Evolutionary conservation across 2,113 vertebrate genomes (phyloP), one percentile per base, ranked within the genome.

Genomic region (Phasianus colchicus): DNA sequence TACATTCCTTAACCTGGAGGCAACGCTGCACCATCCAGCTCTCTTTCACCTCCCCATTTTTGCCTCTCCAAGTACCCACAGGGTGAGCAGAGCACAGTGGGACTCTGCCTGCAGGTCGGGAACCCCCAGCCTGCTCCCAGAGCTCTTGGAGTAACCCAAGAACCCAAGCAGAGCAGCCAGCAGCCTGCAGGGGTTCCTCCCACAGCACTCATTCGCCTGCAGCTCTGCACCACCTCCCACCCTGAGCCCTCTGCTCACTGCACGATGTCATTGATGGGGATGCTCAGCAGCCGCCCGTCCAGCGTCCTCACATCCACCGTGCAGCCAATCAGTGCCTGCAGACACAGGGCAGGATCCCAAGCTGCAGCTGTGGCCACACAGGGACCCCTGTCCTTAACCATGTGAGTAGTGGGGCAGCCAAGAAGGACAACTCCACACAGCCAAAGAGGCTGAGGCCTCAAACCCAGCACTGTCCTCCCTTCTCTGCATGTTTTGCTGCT

Each of bases 211-310:
- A 0, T 25, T 32, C 19, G 2, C 3, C 75, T 40, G 30, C 52
- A 3, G 29, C 50, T 22, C 36, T 0, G 4, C 8, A n/a, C 70
- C n/a, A 50, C 57, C 8, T 22, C 29, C 76, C 17, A 9, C 34
- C 9, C 22, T 27, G 45, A 10, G 0, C 0, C 25, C 81, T 97
- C 47, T 25, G 50, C 99, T 99, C 92, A 99, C 99, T 99, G 98
- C 71, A 99, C 97, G 9, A 99, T 98, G 87, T 99, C 98, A 5
- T 99, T 99, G 96, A 99, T 95, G 38, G 99, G 99, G 92, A 99
- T 98, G 89, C 96, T 98, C 63, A 99, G 97, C 20, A 98, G 97
- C 72, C 98, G 97, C 94, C 98, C 98, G 75, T 99, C 99, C 76
- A 99, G 96, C 3, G 99, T 99, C 93, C 97, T 97, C 84, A 99